phyloP scores from a whole-genome alignment of 1,140 invertebrate species.

The Aphelenchoides avenae region DNA sequence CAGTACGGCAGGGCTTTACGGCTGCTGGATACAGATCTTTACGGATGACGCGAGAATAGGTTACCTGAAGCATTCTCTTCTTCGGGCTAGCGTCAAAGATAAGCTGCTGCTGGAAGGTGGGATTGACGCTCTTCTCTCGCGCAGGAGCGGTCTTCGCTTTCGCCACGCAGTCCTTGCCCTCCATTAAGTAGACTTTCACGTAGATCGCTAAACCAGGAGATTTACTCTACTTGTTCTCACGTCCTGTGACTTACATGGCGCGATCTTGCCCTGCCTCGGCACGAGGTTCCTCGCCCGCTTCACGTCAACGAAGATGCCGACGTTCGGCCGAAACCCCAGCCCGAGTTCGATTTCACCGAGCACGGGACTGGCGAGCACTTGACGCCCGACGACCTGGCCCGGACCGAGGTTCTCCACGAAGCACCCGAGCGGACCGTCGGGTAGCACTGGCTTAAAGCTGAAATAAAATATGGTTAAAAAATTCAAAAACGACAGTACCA shows the following conservation, averaged over 20 bases:
- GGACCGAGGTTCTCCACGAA: constrained; percentile 62
- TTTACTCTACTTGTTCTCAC: constrained; percentile 3
- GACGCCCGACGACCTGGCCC: constrained; percentile 74
- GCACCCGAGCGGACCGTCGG: constrained; percentile 60
- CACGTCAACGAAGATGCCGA: constrained; percentile 93
- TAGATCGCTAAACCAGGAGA: constrained; percentile 76
- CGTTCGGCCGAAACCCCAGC: constrained; percentile 76
- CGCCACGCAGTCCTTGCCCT: constrained; percentile 85
- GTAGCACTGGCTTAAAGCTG: constrained; percentile 54
- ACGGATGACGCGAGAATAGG: too few species aligned
- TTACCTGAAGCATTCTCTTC: constrained; percentile 91
- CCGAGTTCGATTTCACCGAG: constrained; percentile 85
- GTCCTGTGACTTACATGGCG: constrained; percentile 70
- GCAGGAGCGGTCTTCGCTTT: constrained; percentile 91
- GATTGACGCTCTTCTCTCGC: constrained; percentile 80
- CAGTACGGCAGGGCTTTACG: too few species aligned
- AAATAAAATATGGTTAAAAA: too few species aligned
- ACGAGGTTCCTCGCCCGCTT: constrained; percentile 88
- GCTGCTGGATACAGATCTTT: too few species aligned
- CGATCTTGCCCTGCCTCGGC: constrained; percentile 80
- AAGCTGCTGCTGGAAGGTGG: constrained; percentile 89
- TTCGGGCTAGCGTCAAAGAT: constrained; percentile 85
- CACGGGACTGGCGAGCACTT: constrained; percentile 87
- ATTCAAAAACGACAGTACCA: too few species aligned
- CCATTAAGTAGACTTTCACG: constrained; percentile 94